Evolutionary conservation across 2,888 invertebrate genomes (phyloP).

Genomic region (Nemoura dubitans): DNA sequence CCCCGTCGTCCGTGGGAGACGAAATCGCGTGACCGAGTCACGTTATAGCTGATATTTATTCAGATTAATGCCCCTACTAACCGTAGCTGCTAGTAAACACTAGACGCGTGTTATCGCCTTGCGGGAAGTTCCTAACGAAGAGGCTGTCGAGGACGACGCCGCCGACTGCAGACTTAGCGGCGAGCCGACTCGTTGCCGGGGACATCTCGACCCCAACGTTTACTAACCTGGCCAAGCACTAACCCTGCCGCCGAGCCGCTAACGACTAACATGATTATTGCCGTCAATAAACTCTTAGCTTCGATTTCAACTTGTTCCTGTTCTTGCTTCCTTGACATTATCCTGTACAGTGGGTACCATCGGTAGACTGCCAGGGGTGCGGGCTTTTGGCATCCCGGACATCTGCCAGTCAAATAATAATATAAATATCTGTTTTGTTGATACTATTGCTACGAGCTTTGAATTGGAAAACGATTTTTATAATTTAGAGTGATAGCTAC

Average conservation of each 20-base stretch:
- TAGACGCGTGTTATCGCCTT: background rate
- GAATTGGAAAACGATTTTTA: no score
- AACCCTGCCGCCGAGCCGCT: background rate
- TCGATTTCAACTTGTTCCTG: background rate
- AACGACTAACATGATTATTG: background rate
- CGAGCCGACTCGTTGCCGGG: background rate
- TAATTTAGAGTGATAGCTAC: no score
- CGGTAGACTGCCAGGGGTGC: no score
- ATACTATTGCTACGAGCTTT: no score
- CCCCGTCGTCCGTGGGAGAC: background rate
- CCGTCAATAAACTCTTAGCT: background rate
- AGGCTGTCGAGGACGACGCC: background rate
- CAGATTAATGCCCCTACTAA: background rate
- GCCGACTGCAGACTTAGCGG: background rate
- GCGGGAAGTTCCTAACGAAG: slow-evolving; percentile 12
- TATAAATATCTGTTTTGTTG: no score
- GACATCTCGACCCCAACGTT: background rate
- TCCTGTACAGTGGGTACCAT: no score
- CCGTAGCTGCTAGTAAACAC: background rate
- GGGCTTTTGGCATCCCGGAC: no score
- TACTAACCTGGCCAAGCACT: background rate
- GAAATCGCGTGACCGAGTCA: background rate
- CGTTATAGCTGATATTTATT: no score
- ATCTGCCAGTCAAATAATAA: no score
- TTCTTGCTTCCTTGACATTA: background rate